Conservation (phyloP, 2,113 vertebrate species). For the Dasyurus viverrinus region DNA sequence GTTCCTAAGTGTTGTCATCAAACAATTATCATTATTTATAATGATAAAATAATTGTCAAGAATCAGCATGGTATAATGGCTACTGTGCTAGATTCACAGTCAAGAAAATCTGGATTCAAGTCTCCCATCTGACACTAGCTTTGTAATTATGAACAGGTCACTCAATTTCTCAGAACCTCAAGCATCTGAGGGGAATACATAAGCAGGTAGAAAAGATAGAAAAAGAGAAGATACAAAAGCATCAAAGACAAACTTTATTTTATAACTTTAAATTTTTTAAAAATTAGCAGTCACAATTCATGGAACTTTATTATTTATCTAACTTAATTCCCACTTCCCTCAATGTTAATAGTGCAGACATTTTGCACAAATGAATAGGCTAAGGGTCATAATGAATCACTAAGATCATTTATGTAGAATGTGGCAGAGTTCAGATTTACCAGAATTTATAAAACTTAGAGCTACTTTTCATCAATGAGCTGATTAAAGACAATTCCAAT, state of each 20-base stretch:
- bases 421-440: background rate
- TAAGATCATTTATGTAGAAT: background rate
- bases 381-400: conserved; percentile 5
- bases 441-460: background rate
- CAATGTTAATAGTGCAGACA: background rate
- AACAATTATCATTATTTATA: background rate
- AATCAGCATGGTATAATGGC: background rate
- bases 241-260: background rate
- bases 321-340: background rate
- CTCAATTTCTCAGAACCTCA: background rate
- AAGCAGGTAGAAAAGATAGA: background rate
- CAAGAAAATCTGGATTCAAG: background rate
- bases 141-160: background rate
- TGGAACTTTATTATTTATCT: conserved; percentile 40
- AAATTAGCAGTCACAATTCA: conserved; percentile 6
- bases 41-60: background rate
- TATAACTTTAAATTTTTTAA: background rate
- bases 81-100: no score
- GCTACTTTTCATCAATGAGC: no score
- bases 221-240: background rate
- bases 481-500: no score
- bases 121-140: background rate
- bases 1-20: background rate
- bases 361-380: background rate
- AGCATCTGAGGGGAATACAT: background rate